Evolutionary conservation across 2,888 invertebrate species (phyloP), one percentile per base, ranked within the genome.

Genomic region (Trachelus iudaicus): DNA sequence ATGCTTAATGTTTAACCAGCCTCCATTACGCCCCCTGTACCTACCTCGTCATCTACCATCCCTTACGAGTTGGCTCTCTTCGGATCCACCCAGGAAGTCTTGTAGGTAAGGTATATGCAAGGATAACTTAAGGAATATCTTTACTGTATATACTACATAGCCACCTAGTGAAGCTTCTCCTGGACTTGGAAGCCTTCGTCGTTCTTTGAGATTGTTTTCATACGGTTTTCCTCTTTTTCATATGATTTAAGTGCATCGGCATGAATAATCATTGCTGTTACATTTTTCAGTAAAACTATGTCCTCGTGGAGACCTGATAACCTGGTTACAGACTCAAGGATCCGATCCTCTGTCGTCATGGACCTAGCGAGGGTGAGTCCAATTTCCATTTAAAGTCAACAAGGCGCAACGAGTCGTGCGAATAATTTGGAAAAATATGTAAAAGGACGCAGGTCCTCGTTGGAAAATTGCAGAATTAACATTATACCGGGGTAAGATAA

Each of bases 1-100:
- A 90, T 89, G 89, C 84, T 91, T 89, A 91, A 91, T 91, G 91
- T 91, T 91, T 91, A 90, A 91, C 88, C 85, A 91, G 89, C 87
- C 88, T 90, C 90, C 91, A 91, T 91, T 91, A 91, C 90, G 81
- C 77, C 84, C 75, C 79, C 81, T 78, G 79, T 80, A 76, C 81
- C 79, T 35, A 78, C 75, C 79, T 77, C 77, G 69, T 75, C 76
- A 69, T 73, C 75, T 78, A 76, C 80, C 74, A 76, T 78, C 79
- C 76, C 81, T 56, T 80, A 75, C 79, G 73, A 69, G 73, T 77
- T 79, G 80, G 73, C 73, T 75, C 75, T 34, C 69, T 80, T 78
- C 81, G 81, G 75, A 79, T 77, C 75, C 73, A 81, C 76, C 79
- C 79, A 79, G 81, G 79, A 81, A 88, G 84, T 86, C 86, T 88